Conservation (phyloP, 2,113 vertebrate genomes). For the Eupsittula cactorum region DNA sequence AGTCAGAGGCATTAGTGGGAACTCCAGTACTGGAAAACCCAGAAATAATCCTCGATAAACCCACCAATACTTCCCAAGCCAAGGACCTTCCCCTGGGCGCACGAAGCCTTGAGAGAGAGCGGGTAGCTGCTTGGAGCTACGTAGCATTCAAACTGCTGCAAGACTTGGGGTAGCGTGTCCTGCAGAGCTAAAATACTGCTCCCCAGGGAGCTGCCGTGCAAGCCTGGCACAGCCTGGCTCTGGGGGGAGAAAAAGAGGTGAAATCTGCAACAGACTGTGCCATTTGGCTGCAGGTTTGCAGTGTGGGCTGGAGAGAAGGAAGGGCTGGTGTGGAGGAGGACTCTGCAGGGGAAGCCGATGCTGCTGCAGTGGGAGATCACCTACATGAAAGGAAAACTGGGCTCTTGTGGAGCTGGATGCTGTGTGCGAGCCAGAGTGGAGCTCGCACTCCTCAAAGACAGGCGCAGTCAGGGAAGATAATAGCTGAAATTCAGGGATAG, state of each 20-base stretch:
- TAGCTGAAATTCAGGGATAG: neutral
- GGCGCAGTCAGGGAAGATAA: neutral
- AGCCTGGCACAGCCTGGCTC: neutral
- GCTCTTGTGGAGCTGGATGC: neutral
- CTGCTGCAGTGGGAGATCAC: neutral
- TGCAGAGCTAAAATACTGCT: neutral
- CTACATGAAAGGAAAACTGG: conserved; percentile 34
- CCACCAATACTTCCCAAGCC: neutral
- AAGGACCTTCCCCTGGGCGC: neutral
- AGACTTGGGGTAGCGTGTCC: neutral
- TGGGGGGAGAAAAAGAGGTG: neutral
- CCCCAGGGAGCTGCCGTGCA: neutral
- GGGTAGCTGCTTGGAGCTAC: neutral
- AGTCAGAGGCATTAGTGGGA: conserved; percentile 7
- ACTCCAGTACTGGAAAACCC: neutral
- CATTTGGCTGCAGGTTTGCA: neutral
- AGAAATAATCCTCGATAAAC: conserved; percentile 15
- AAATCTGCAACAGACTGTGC: neutral
- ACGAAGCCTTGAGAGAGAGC: neutral
- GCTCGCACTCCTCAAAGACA: neutral
- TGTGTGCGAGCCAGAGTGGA: neutral
- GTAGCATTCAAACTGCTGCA: neutral
- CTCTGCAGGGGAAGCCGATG: neutral
- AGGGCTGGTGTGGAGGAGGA: neutral
- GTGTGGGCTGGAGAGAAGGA: neutral